Evolutionary conservation across 2,113 vertebrate genomes (phyloP).

Genomic region (Cynoglossus semilaevis): DNA sequence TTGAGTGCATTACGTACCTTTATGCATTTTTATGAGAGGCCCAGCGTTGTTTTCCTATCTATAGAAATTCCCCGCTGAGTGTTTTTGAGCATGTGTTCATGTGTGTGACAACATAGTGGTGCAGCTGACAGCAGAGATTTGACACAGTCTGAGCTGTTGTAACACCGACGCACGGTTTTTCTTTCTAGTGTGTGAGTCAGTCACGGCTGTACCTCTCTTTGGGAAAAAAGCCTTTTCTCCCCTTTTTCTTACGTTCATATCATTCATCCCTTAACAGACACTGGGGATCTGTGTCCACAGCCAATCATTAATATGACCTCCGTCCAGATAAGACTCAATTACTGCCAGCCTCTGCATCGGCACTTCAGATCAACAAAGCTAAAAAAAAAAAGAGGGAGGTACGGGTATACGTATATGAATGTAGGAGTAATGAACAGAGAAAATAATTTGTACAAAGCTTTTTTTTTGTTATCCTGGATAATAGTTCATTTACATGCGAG

Average conservation of each 20-base stretch:
- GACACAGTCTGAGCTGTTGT: slow-evolving; percentile 21
- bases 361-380: slow-evolving; percentile 60
- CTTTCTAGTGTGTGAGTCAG: not conserved
- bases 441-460: slow-evolving; percentile 3
- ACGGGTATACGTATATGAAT: no score
- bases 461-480: slow-evolving; percentile 5
- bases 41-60: not conserved
- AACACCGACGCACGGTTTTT: slow-evolving; percentile 26
- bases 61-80: not conserved
- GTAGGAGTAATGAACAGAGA: not conserved
- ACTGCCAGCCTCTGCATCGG: slow-evolving; percentile 48
- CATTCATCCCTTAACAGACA: slow-evolving; percentile 14
- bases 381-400: slow-evolving; percentile 21
- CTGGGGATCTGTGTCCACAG: slow-evolving; percentile 34
- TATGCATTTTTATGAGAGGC: not conserved
- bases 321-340: slow-evolving; percentile 69
- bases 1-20: slow-evolving; percentile 5
- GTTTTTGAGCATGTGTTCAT: slow-evolving; percentile 3
- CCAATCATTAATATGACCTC: slow-evolving; percentile 67
- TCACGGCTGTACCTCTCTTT: slow-evolving; percentile 4
- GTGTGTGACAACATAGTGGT: slow-evolving; percentile 18
- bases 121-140: slow-evolving; percentile 22
- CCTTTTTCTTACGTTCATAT: not conserved
- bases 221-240: slow-evolving; percentile 6
- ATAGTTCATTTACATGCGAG: not conserved